A percentile compares a stretch with the other conserved stretches of the same genome.
These are phyloP conservation scores for Bombus pyrosoma DNA, from an alignment of 1,140 invertebrate species.

Conservation along the genomic window DNA sequence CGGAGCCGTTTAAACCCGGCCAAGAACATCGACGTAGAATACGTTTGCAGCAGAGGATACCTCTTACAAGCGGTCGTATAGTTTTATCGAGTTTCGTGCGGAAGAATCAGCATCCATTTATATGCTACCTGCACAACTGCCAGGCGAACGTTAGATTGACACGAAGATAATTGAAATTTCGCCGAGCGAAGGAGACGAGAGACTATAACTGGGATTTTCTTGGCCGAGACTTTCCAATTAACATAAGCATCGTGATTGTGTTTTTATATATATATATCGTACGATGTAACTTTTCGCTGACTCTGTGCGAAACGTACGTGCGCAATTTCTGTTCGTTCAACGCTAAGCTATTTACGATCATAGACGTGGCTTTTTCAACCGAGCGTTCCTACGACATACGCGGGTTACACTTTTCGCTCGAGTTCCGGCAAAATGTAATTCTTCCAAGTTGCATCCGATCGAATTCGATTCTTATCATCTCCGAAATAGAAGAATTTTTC, in stretches of 20 bases:
- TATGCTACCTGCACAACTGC: background rate
- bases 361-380: background rate
- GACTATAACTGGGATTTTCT: background rate
- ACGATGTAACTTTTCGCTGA: background rate
- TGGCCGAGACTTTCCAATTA: background rate
- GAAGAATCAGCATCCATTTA: constrained; percentile 15
- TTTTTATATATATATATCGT: background rate
- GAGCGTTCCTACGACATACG: background rate
- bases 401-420: background rate
- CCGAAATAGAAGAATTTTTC: no score
- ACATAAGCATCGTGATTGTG: background rate
- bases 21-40: background rate
- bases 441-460: background rate
- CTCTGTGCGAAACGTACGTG: background rate
- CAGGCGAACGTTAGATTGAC: constrained; percentile 17
- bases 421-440: background rate
- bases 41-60: background rate
- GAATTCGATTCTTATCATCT: no score
- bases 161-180: constrained; percentile 6
- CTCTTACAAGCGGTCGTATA: constrained; percentile 7
- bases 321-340: background rate
- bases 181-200: background rate
- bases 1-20: background rate
- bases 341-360: background rate
- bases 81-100: constrained; percentile 21